A percentile compares a stretch with the other conserved stretches of the same genome.
These are phyloP conservation scores for Bombus waltoni DNA, from an alignment of 1,140 invertebrate species.

Conservation along the genomic window DNA sequence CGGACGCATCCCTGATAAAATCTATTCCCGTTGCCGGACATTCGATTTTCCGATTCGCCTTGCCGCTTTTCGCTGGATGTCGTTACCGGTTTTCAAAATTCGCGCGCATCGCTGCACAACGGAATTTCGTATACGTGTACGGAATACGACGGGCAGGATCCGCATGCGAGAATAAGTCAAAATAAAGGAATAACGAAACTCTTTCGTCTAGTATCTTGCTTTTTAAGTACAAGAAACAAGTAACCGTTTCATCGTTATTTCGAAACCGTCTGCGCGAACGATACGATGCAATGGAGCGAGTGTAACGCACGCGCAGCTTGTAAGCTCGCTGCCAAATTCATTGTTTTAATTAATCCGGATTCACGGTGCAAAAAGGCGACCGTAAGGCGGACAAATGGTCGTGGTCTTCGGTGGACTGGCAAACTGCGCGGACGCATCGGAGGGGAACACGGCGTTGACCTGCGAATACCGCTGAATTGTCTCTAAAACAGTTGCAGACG, in stretches of 20 bases:
- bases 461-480: conserved; percentile 22
- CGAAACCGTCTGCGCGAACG: neutral
- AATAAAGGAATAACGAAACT: too few species aligned
- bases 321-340: neutral
- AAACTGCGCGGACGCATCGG: conserved; percentile 3
- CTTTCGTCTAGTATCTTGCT: too few species aligned
- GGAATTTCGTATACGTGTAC: neutral
- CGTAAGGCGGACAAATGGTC: conserved; percentile 52
- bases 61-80: neutral
- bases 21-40: conserved; percentile 47
- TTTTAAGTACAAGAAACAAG: neutral
- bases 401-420: conserved; percentile 45
- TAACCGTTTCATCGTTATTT: neutral
- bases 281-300: neutral
- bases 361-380: conserved; percentile 21
- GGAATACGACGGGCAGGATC: too few species aligned
- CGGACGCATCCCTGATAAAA: conserved; percentile 58
- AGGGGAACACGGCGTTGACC: conserved; percentile 18
- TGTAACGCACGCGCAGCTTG: neutral
- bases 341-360: conserved; percentile 35
- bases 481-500: conserved; percentile 25
- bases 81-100: neutral
- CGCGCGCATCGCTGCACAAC: too few species aligned
- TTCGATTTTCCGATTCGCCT: conserved; percentile 55
- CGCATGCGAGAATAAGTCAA: too few species aligned